phyloP scores from a whole-genome alignment of 2,888 invertebrate genomes.

The Watsonalla binaria region DNA sequence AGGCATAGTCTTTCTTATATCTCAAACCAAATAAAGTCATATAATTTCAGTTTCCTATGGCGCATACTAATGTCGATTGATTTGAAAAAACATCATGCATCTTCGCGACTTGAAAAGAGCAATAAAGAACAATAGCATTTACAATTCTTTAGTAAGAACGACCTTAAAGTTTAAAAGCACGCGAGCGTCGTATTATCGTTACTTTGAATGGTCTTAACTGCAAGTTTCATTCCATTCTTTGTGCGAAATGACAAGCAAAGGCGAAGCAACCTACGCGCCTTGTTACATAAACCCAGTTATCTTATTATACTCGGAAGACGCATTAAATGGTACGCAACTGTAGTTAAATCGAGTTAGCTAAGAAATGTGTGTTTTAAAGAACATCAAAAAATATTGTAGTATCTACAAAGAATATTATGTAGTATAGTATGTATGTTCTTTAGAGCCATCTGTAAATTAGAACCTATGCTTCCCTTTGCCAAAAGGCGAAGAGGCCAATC shows the following conservation, averaged over 20 bases:
- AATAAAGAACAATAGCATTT: constrained; percentile 13
- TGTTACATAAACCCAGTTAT: background rate
- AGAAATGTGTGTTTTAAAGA: too few relatives aligned
- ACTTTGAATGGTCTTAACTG: constrained; percentile 21
- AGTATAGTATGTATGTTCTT: too few relatives aligned
- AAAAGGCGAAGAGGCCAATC: too few relatives aligned
- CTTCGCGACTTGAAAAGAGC: background rate
- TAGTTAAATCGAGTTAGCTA: too few relatives aligned
- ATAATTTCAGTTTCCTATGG: background rate
- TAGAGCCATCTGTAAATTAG: too few relatives aligned
- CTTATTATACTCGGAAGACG: background rate
- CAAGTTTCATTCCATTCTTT: constrained; percentile 16
- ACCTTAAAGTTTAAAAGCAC: constrained; percentile 11
- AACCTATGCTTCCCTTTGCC: too few relatives aligned
- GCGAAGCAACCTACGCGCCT: background rate
- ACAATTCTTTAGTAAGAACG: constrained; percentile 12
- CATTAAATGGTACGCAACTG: background rate
- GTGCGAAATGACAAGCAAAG: background rate
- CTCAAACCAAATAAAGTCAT: too few relatives aligned
- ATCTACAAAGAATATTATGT: too few relatives aligned
- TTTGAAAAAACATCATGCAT: background rate
- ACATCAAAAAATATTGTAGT: too few relatives aligned
- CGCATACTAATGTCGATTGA: too few relatives aligned
- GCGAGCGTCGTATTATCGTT: constrained; percentile 20
- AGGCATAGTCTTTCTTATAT: too few relatives aligned